These are phyloP conservation scores for Vireo griseus DNA, from an alignment of 2,797 vertebrate species.

Conservation along the genomic window DNA sequence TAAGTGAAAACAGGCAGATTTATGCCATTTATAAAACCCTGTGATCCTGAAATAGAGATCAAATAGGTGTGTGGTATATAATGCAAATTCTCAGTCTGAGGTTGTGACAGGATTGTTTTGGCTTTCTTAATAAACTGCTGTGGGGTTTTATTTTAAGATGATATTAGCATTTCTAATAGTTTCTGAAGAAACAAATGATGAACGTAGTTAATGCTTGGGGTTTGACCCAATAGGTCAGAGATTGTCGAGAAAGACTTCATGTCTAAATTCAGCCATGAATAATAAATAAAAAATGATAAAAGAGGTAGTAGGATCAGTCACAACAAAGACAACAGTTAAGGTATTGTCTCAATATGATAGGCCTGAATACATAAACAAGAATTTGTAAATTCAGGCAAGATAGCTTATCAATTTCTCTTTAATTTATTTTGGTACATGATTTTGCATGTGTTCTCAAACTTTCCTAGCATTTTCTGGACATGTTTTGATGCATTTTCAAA, in stretches of 20 bases:
- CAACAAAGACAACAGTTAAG: background rate
- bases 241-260: background rate
- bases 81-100: background rate
- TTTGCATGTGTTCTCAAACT: background rate
- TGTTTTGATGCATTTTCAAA: background rate
- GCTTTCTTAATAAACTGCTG: background rate
- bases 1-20: background rate
- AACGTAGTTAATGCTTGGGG: accelerated
- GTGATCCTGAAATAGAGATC: background rate
- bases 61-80: background rate
- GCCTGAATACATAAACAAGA: background rate
- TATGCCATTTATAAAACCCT: background rate
- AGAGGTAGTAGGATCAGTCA: background rate
- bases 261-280: background rate
- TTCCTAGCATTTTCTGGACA: background rate
- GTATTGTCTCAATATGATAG: background rate
- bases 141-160: background rate
- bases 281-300: background rate
- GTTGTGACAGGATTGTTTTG: background rate
- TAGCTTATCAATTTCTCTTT: background rate
- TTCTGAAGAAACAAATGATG: background rate
- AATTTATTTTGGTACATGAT: background rate
- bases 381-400: background rate
- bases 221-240: background rate
- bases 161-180: background rate